Base-by-base conservation (phyloP, 2,888 invertebrate species). In the Coelinius sp. region DNA sequence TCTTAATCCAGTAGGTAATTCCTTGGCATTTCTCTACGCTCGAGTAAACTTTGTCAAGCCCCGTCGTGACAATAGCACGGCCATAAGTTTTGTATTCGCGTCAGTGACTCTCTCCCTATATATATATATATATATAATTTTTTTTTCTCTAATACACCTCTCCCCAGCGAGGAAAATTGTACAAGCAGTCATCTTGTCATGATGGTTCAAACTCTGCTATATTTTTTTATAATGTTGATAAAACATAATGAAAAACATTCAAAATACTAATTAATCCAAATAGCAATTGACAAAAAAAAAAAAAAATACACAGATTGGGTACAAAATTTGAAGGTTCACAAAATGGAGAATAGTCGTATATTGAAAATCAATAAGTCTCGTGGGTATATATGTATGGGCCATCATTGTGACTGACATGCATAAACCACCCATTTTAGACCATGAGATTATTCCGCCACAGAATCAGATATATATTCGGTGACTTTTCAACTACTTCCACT, bases 281-380 rank as follows among this genome's bases (percentile, higher is more conserved):
- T n/a, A n/a, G n/a, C n/a, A n/a, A n/a, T n/a, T n/a, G n/a, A n/a
- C n/a, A n/a, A n/a, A n/a, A n/a, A n/a, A n/a, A n/a, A n/a, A n/a
- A n/a, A n/a, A n/a, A n/a, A n/a, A n/a, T n/a, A n/a, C n/a, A n/a
- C n/a, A n/a, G n/a, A n/a, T n/a, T n/a, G n/a, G n/a, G n/a, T n/a
- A n/a, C n/a, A n/a, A n/a, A n/a, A n/a, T 41, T 41, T 12, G 41
- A 1, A n/a, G 41, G n/a, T n/a, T n/a, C 41, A 41, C n/a, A 41
- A 41, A 41, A 41, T 49, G 46, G 46, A 49, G 20, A 20, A 49
- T 20, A 20, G 46, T 49, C 46, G 46, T 78, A 78, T 79, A 82
- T 82, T 73, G 82, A 77, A 82, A 82, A 82, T 82, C 82, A 81
- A 82, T 82, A 82, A 71, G 78, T 62, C 46, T 41, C 38, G 2